Evolutionary conservation across 2,113 vertebrate species (phyloP).

Genomic region (Smithornis capensis): DNA sequence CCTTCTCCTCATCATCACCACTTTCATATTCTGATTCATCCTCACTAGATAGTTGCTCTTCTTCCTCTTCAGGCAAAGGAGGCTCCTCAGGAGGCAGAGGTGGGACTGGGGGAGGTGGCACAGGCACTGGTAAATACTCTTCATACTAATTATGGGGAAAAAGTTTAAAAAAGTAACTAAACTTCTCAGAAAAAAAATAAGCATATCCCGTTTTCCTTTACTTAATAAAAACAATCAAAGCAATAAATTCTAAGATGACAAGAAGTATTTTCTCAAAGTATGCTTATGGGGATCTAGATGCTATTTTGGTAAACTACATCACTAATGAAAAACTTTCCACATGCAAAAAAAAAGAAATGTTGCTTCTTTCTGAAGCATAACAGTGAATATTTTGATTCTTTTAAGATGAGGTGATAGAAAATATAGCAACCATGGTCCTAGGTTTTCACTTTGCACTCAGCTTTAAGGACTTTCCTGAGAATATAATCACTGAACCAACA

Average conservation of each 20-base stretch:
- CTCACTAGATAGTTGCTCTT: constrained; percentile 74
- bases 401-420: background rate
- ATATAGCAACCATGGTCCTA: background rate
- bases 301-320: background rate
- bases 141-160: constrained; percentile 78
- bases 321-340: background rate
- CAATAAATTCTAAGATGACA: background rate
- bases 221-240: background rate
- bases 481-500: background rate
- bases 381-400: background rate
- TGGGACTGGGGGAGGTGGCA: constrained; percentile 81
- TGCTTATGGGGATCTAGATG: background rate
- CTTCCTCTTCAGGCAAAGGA: constrained; percentile 87
- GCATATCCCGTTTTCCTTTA: background rate
- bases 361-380: background rate
- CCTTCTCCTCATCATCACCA: constrained; percentile 88
- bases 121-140: constrained; percentile 74
- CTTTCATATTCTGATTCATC: constrained; percentile 96
- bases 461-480: background rate
- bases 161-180: background rate
- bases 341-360: background rate
- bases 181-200: background rate
- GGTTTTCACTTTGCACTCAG: background rate
- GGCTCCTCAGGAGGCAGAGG: constrained; percentile 88
- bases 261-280: background rate